These are phyloP conservation scores for Sylvilagus bachmani DNA, from an alignment of 2,113 vertebrate genomes.

Conservation along the genomic window DNA sequence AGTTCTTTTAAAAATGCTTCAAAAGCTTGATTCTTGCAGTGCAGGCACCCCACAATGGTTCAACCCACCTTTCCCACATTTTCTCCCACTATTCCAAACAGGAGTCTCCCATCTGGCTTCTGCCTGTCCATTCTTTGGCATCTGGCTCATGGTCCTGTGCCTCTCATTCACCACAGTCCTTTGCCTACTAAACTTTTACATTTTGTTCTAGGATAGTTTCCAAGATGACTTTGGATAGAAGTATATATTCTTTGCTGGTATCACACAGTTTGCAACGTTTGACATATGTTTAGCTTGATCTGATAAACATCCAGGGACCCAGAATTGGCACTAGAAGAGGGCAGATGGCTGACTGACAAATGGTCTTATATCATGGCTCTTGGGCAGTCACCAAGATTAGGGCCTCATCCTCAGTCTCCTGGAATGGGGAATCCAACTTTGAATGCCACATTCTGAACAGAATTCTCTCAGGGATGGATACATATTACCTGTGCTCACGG, in stretches of 20 bases:
- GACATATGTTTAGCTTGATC: background rate
- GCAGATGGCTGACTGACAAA: background rate
- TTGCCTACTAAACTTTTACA: background rate
- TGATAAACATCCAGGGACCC: background rate
- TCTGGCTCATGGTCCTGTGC: background rate
- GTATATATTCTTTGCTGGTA: background rate
- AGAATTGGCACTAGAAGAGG: background rate
- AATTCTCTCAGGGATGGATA: background rate
- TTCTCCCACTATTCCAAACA: background rate
- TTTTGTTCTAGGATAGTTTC: conserved; percentile 35
- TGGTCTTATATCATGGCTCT: background rate
- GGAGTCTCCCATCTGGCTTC: background rate
- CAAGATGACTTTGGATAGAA: background rate
- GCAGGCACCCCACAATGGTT: background rate
- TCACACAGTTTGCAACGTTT: background rate
- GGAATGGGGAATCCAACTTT: background rate
- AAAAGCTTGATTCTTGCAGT: background rate
- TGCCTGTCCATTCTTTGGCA: background rate
- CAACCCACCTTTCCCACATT: background rate
- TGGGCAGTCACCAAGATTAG: background rate
- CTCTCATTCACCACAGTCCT: background rate
- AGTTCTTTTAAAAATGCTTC: background rate
- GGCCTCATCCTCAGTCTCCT: background rate
- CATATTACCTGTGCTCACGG: background rate
- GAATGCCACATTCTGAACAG: background rate